Conservation (phyloP, 2,888 invertebrate genomes). For the Dyspetes luteomarginatus region DNA sequence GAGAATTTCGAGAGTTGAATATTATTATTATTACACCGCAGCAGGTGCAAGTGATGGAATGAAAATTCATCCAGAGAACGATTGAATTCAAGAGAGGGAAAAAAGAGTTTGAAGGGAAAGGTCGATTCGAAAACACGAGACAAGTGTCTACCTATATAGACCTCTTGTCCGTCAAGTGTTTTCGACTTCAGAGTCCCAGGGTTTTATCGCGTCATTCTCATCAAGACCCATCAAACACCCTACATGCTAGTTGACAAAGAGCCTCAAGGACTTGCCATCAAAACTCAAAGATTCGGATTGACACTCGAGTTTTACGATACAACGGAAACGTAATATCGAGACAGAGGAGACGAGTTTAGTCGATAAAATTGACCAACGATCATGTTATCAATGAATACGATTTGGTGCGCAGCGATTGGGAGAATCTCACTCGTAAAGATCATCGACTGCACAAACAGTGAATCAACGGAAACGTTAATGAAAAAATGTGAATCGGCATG, state of each 20-base stretch:
- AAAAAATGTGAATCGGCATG: constrained; percentile 72
- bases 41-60: constrained; percentile 8
- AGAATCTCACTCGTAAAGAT: constrained; percentile 32
- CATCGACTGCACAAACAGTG: constrained; percentile 21
- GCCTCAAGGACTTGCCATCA: background rate
- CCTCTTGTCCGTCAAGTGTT: background rate
- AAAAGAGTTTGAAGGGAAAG: background rate
- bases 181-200: background rate
- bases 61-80: background rate
- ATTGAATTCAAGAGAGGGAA: background rate
- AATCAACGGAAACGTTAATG: constrained; percentile 51
- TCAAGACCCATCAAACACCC: background rate
- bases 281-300: background rate
- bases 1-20: constrained; percentile 12
- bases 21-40: constrained; percentile 7
- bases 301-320: background rate
- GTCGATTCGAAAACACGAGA: background rate
- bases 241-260: constrained; percentile 6
- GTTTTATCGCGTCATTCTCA: background rate
- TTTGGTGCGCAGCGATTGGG: constrained; percentile 5
- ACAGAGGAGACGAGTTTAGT: too few species aligned
- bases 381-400: constrained; percentile 39
- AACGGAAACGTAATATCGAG: background rate
- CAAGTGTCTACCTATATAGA: background rate
- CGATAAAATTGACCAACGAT: constrained; percentile 29